These are phyloP conservation scores for Chromis chromis DNA, from an alignment of 2,797 vertebrate genomes.

Conservation along the genomic window DNA sequence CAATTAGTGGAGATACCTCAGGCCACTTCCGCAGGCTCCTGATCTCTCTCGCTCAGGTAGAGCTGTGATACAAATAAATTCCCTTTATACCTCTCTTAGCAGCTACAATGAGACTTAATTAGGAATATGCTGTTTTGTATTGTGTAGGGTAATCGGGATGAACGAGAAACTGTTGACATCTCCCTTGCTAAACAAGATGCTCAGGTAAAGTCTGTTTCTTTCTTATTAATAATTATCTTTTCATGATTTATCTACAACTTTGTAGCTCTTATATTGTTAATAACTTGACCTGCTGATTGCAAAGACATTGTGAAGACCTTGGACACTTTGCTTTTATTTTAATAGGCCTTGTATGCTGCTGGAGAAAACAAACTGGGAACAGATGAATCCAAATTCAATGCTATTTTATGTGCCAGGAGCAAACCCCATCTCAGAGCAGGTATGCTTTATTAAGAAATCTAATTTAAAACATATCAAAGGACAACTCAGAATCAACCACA, in stretches of 20 bases:
- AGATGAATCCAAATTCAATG: slow-evolving; percentile 98
- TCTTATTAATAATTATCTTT: not conserved
- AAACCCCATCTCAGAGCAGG: slow-evolving; percentile 93
- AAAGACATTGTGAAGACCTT: not conserved
- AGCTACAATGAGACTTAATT: not conserved
- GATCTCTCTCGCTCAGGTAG: slow-evolving; percentile 94
- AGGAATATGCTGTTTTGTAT: slow-evolving; percentile 2
- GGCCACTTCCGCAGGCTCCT: slow-evolving; percentile 96
- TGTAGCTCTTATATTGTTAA: not conserved
- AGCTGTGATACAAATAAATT: not conserved
- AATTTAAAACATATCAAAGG: not conserved
- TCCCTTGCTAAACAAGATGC: slow-evolving; percentile 93
- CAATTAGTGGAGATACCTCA: slow-evolving; percentile 93
- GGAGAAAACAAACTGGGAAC: slow-evolving; percentile 97
- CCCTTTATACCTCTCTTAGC: not conserved
- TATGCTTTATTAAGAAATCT: slow-evolving; percentile 60
- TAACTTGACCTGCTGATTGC: not conserved
- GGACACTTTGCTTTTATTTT: slow-evolving; percentile 5
- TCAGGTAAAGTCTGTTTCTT: slow-evolving; percentile 85
- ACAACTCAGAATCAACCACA: not conserved
- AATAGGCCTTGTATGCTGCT: slow-evolving; percentile 92
- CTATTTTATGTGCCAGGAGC: slow-evolving; percentile 94
- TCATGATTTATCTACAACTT: not conserved
- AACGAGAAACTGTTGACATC: slow-evolving; percentile 90
- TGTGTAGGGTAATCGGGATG: slow-evolving; percentile 93